Evolutionary conservation across 2,113 vertebrate genomes (phyloP).

Genomic region (Acanthochromis polyacanthus): DNA sequence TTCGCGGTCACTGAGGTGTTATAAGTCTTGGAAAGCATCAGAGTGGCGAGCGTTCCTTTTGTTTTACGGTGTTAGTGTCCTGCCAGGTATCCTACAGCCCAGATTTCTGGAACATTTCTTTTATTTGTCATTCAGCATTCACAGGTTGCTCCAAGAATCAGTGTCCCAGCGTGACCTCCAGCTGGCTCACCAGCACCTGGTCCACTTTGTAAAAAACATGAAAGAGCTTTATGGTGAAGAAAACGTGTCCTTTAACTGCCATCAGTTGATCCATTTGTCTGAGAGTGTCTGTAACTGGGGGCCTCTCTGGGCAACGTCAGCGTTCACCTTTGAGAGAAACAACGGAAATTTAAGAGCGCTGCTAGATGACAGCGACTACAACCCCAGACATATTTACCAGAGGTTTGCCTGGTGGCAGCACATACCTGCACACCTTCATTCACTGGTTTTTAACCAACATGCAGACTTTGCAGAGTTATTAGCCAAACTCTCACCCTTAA

Average conservation of each 20-base stretch:
- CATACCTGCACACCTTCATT: conserved; percentile 23
- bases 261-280: conserved; percentile 46
- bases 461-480: conserved; percentile 16
- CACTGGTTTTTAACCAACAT: neutral
- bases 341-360: conserved; percentile 15
- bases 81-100: neutral
- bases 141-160: conserved; percentile 41
- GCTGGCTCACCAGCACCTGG: neutral
- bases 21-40: neutral
- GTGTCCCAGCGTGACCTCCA: conserved; percentile 15
- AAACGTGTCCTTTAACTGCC: conserved; percentile 55
- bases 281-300: conserved; percentile 48
- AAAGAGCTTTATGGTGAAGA: conserved; percentile 39
- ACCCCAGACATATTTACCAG: neutral
- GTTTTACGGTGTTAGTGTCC: conserved; percentile 31
- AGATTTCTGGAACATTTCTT: neutral
- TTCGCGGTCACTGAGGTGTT: neutral
- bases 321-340: conserved; percentile 47
- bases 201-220: conserved; percentile 20
- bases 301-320: conserved; percentile 49
- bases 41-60: conserved; percentile 21
- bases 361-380: neutral
- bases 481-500: neutral
- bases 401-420: conserved; percentile 16
- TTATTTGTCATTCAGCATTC: conserved; percentile 9